These are phyloP conservation scores for Pterocles orientalis DNA, from an alignment of 2,113 vertebrate species.

Conservation along the genomic window DNA sequence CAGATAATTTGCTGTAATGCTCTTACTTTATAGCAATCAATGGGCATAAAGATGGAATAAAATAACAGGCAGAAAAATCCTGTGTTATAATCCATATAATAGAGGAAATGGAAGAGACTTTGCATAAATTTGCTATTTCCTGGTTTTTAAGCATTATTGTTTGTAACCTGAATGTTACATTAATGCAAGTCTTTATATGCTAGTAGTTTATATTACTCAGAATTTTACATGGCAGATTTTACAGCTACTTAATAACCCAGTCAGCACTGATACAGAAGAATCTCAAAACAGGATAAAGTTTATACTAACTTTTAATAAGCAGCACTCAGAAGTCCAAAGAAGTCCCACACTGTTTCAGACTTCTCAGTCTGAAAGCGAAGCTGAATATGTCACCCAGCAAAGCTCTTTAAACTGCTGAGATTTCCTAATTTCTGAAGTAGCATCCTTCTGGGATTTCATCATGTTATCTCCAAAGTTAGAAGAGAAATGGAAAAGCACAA, in stretches of 20 bases:
- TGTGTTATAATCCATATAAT: slow-evolving; percentile 27
- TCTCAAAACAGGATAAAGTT: not conserved
- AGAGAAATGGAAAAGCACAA: not conserved
- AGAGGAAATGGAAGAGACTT: not conserved
- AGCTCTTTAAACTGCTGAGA: not conserved
- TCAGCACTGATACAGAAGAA: not conserved
- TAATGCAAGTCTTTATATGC: not conserved
- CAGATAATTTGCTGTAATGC: slow-evolving; percentile 44
- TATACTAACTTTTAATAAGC: not conserved
- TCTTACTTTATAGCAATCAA: slow-evolving; percentile 40
- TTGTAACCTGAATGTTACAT: not conserved
- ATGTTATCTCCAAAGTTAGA: not conserved
- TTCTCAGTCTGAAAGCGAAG: not conserved
- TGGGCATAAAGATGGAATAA: slow-evolving; percentile 20
- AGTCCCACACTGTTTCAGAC: not conserved
- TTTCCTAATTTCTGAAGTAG: not conserved
- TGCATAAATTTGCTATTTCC: not conserved
- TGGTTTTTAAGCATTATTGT: not conserved
- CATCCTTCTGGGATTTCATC: not conserved
- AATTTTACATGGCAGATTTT: not conserved
- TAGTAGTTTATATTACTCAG: not conserved
- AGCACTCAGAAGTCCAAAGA: not conserved
- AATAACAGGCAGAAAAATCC: slow-evolving; percentile 38
- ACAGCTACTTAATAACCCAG: not conserved
- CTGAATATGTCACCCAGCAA: not conserved